Evolutionary conservation across 2,888 invertebrate genomes (phyloP), one percentile per base, ranked within the genome.

Genomic region (Ochropacha duplaris): DNA sequence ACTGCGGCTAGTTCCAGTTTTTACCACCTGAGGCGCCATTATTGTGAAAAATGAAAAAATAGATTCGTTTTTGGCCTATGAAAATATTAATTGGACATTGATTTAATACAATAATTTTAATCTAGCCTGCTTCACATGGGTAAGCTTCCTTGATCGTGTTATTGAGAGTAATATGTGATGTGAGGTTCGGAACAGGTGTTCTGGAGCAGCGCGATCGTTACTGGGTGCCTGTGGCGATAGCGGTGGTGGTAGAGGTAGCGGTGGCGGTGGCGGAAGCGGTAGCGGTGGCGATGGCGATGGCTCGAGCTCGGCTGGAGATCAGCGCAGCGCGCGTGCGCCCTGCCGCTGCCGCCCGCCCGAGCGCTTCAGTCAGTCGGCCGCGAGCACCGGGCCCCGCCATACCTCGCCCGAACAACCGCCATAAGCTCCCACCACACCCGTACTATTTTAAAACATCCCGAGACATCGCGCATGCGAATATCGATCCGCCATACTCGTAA

Each of bases 381-480:
- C 80, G 77, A 78, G 74, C 78, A 61, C 56, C 70, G 77, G 82
- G 73, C 78, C 60, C 61, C 76, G 73, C 67, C 69, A 79, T 76
- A 78, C 73, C 76, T 72, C 71, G 72, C 76, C 74, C 74, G 68
- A 69, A 65, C 76, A 74, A 74, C 76, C 76, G 74, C 75, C 80
- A 72, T 71, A 75, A 68, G 68, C 68, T 74, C 78, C 76, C 76
- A 77, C 78, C 83, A 83, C 82, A 79, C 81, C 78, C 81, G 80
- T 71, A 81, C 81, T 83, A 83, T 81, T 83, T 79, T 79, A 80
- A 80, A 83, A 81, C 78, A 66, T 75, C 72, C 66, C 81, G 74
- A 75, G 77, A 78, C 78, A 86, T 73, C 82, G 88, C 89, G 88
- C 90, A 88, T 89, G 91, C 88, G 88, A 74, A 76, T 87, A 91